Conservation (phyloP, 1,140 invertebrate genomes). For the Pectinophora gossypiella region DNA sequence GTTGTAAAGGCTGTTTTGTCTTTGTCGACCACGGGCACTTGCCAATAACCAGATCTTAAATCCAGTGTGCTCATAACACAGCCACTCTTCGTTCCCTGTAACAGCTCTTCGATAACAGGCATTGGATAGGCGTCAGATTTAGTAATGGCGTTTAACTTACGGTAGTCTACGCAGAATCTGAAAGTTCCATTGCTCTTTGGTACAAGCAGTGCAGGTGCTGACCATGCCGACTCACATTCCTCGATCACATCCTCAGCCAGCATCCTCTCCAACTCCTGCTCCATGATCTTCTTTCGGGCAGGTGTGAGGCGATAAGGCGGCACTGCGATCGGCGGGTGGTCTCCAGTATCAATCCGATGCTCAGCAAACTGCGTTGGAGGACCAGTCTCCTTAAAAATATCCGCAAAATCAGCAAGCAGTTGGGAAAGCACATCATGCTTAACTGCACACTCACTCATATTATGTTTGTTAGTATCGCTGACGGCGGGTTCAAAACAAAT, state of each 20-base stretch:
- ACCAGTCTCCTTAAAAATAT: not conserved
- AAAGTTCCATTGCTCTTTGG: constrained; percentile 45
- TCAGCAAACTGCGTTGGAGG: constrained; percentile 3
- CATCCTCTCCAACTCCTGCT: constrained; percentile 22
- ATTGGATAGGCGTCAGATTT: constrained; percentile 60
- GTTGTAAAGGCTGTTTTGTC: constrained; percentile 65
- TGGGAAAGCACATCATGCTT: not conserved
- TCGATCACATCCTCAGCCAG: constrained; percentile 41
- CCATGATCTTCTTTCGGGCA: not conserved
- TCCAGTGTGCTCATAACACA: constrained; percentile 41
- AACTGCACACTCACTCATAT: not conserved
- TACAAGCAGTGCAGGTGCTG: constrained; percentile 65
- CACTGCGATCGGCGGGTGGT: constrained; percentile 10
- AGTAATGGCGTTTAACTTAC: constrained; percentile 50
- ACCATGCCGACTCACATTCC: constrained; percentile 56
- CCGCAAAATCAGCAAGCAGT: not conserved
- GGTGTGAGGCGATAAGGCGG: constrained; percentile 11
- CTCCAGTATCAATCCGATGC: constrained; percentile 5
- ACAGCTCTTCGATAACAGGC: constrained; percentile 62
- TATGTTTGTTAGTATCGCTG: not conserved
- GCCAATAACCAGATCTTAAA: constrained; percentile 56
- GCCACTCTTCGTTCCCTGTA: constrained; percentile 47
- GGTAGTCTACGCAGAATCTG: constrained; percentile 40
- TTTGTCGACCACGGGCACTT: constrained; percentile 38
- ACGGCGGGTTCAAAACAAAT: not conserved